Base-by-base conservation (phyloP, 1,140 invertebrate species). In the Oreohelix idahoensis region DNA sequence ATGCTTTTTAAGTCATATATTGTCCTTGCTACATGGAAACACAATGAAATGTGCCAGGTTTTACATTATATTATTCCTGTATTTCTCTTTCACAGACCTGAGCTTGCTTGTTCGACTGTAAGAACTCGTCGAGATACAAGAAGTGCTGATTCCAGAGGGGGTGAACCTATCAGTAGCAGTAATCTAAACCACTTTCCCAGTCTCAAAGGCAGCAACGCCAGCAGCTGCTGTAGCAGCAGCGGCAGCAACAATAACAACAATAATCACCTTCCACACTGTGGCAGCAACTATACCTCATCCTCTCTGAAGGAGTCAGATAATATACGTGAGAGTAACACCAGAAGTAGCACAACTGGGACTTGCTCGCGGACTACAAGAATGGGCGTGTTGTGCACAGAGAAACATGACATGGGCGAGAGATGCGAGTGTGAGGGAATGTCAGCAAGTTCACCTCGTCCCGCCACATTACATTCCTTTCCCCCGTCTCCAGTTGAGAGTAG, bases 371-470 rank as follows among this genome's bases (percentile, higher is more conserved):
- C 38, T 32, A 32, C 2, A 11, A 81, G 29, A 39, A 82, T 82
- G 80, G 80, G 80, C 1, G 80, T 82, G 23, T 58, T 82, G 49
- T 82, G 80, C 49, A 75, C 80, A n/a, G 80, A 82, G 70, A 82
- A 75, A 39, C 42, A 74, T 53, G 49, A 45, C 71, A n/a, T 20
- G n/a, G 51, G 51, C 1, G 49, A 74, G 13, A 49, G 38, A 32
- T 69, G 71, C 20, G 20, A 39, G 20, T 81, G 79, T 74, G 32
- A 35, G 20, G 71, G 71, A 29, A 23, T 75, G 10, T 11, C 71
- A 10, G 49, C 32, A 23, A 63, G 10, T 1, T 82, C 49, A 0
- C 80, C 80, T 23, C 58, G 63, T 0, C 80, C 80, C 49, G 70
- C 80, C 32, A 58, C 45, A 32, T 36, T 82, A 26, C 80, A 70